Conservation (phyloP, 2,797 vertebrate genomes). For the Phyllotis vaccarum region DNA sequence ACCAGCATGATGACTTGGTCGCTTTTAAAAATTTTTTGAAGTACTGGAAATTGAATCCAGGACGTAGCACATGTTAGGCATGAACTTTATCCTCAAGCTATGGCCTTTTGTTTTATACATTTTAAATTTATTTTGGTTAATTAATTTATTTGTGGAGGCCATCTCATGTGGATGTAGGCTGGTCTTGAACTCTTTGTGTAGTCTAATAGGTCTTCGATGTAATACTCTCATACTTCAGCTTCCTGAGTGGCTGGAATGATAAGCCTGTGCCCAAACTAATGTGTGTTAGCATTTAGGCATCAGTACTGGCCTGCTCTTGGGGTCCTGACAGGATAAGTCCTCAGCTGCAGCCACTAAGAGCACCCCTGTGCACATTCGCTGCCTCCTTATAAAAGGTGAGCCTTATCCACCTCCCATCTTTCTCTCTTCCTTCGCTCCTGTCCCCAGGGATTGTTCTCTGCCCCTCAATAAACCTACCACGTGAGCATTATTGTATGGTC, state of each 20-base stretch:
- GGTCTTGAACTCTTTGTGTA: background rate
- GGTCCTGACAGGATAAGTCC: no score
- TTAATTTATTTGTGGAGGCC: background rate
- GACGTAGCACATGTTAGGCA: background rate
- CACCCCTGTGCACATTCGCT: no score
- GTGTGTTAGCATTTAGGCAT: background rate
- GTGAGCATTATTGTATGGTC: no score
- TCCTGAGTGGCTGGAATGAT: background rate
- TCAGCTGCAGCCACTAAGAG: no score
- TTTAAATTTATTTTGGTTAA: background rate
- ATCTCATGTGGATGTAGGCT: background rate
- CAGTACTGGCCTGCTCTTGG: no score
- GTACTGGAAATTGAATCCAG: background rate
- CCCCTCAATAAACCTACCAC: no score
- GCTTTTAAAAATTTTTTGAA: background rate
- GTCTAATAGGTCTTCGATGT: background rate
- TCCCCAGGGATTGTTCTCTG: no score
- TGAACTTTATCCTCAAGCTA: background rate
- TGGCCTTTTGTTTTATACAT: background rate
- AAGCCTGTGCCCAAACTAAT: background rate
- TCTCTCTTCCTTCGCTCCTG: no score
- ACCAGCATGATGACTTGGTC: background rate
- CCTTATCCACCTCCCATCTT: no score
- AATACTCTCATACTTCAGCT: background rate
- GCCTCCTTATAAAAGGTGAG: no score